Base-by-base conservation (phyloP, 2,113 vertebrate species). In the Stigmatopora nigra region DNA sequence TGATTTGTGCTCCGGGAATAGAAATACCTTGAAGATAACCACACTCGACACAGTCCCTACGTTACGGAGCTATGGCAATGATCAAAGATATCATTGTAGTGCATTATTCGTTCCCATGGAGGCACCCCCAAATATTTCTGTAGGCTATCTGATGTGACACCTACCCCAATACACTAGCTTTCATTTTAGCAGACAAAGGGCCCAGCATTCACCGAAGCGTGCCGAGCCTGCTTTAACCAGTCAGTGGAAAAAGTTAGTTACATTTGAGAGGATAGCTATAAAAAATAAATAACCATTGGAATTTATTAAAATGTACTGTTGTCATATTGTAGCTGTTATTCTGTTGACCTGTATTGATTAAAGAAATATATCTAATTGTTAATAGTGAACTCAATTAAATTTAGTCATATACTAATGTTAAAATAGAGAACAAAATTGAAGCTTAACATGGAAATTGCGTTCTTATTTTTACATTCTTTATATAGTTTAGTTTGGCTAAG, bases 71-170 rank as follows among this genome's bases (percentile, higher is more conserved):
- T 91, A 89, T 90, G 86, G 88, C 89, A 69, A 81, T 93, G 93
- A 96, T 94, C 93, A 96, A 95, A 95, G 92, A 93, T 92, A 94
- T 94, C 92, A 92, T 92, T 91, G 92, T 84, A 86, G 87, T 88
- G 81, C 90, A 91, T 94, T 92, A 93, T 91, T 90, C 92, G 89
- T 86, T 89, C 89, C n/a, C 41, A 11, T 45, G 88, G 86, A 84
- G 89, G 83, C 81, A 72, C 77, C 91, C 89, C 83, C 74, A 91
- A 91, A 92, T 91, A 89, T 84, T 84, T 85, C 89, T 87, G 84
- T 88, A 41, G 38, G 38, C 38, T 41, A 88, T 93, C 91, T 92
- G 86, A 91, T 94, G 91, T 91, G 88, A 92, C 90, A 86, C 75
- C 75, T 79, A 91, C 74, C 85, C 89, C 83, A 86, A 72, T 81